Conservation (phyloP, 2,888 invertebrate genomes). For the Eupithecia centaureata region DNA sequence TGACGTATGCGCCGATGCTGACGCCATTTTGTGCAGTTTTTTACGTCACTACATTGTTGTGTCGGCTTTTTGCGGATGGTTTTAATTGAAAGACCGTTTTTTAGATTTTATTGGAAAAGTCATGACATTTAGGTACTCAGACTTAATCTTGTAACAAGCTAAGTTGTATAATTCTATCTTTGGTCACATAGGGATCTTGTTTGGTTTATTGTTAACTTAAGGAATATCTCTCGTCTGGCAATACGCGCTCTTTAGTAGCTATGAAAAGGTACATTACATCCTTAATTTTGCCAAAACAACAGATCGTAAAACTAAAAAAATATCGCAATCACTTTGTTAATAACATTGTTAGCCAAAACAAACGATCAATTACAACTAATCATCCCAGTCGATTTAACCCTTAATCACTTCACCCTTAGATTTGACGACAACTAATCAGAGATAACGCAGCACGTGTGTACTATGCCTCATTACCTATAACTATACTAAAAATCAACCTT, state of each 20-base stretch:
- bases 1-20: constrained; percentile 63
- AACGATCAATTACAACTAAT: constrained; percentile 71
- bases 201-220: too few species aligned
- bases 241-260: too few species aligned
- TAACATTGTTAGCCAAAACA: constrained; percentile 36
- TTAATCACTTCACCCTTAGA: constrained; percentile 49
- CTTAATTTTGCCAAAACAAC: neutral
- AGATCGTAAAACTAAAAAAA: neutral
- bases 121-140: neutral
- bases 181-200: neutral
- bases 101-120: neutral
- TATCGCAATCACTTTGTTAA: constrained; percentile 34
- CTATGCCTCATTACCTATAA: constrained; percentile 61
- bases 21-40: constrained; percentile 45
- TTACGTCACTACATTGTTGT: constrained; percentile 23
- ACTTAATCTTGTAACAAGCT: neutral
- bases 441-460: constrained; percentile 74
- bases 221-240: neutral
- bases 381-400: constrained; percentile 76
- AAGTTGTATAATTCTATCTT: too few species aligned
- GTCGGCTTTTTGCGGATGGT: constrained; percentile 6
- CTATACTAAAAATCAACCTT: constrained; percentile 30
- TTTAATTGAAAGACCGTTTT: constrained; percentile 9
- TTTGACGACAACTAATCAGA: constrained; percentile 56
- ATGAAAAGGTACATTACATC: neutral